These are phyloP conservation scores for Penaeus monodon DNA, from an alignment of 2,888 invertebrate genomes.

Conservation along the genomic window DNA sequence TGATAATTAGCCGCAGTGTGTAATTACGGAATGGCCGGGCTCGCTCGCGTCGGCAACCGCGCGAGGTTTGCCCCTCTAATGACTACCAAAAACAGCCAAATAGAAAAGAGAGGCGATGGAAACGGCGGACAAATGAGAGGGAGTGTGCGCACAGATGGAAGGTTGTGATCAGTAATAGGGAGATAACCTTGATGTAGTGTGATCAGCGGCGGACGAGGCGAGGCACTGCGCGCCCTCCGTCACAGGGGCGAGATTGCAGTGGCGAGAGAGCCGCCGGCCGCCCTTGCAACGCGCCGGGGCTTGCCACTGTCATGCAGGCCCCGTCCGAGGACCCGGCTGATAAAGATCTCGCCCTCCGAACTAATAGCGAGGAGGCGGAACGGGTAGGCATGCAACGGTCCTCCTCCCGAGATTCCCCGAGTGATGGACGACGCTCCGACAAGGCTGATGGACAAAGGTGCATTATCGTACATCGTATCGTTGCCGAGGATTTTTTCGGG, in stretches of 20 bases:
- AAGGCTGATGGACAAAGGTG: too few species aligned
- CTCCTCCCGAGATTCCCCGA: background rate
- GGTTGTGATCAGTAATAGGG: constrained; percentile 33
- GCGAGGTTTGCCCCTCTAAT: constrained; percentile 14
- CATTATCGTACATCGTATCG: too few species aligned
- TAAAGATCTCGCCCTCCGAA: constrained; percentile 19
- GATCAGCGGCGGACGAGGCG: background rate
- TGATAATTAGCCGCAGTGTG: constrained; percentile 17
- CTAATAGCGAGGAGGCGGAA: background rate
- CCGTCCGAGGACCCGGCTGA: background rate
- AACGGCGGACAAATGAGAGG: constrained; percentile 44
- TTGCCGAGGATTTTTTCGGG: too few species aligned
- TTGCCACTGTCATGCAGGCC: constrained; percentile 5
- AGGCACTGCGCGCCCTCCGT: background rate
- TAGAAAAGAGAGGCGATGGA: constrained; percentile 47
- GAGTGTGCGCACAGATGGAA: constrained; percentile 40
- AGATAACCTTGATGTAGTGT: constrained; percentile 30
- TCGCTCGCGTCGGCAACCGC: background rate
- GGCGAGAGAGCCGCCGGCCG: background rate
- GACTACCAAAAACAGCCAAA: constrained; percentile 47
- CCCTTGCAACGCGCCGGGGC: background rate
- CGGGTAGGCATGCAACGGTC: background rate
- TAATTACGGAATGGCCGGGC: constrained; percentile 22
- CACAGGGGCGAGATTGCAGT: background rate
- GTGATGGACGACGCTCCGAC: too few species aligned